phyloP scores from a whole-genome alignment of 2,113 vertebrate genomes.

The Deroptyus accipitrinus region DNA sequence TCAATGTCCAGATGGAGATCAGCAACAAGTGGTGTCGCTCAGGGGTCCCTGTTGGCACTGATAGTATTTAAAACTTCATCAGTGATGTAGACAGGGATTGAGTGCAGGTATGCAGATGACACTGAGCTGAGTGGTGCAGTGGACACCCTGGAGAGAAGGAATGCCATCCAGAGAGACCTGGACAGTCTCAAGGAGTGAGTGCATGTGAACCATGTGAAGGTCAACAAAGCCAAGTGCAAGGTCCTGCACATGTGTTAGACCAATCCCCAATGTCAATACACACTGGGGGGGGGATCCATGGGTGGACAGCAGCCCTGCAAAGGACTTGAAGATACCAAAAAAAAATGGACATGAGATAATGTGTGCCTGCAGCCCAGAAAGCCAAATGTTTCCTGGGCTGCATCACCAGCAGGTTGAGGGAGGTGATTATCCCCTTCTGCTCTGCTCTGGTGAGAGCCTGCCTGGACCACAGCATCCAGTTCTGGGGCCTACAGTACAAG shows the following conservation, averaged over 20 bases:
- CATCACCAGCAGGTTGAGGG: neutral
- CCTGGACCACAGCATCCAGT: neutral
- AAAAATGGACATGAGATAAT: neutral
- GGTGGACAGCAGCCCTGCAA: neutral
- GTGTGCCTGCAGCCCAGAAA: neutral
- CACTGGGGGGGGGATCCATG: neutral
- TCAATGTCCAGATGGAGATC: neutral
- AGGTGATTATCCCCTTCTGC: neutral
- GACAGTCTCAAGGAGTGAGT: neutral
- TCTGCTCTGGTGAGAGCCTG: neutral
- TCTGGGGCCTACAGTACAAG: neutral
- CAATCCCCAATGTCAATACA: neutral
- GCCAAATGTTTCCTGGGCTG: neutral
- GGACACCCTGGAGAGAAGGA: neutral
- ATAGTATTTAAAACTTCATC: neutral
- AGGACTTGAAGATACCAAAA: neutral
- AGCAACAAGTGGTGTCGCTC: neutral
- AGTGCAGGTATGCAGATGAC: neutral
- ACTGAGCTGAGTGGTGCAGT: neutral
- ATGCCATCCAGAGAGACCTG: neutral
- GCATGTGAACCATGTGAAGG: neutral
- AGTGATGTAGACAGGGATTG: too few relatives aligned
- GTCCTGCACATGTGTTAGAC: neutral
- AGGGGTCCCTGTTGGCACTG: neutral
- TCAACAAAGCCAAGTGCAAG: neutral